These are phyloP conservation scores for Marasmarcha lunaedactyla DNA, from an alignment of 2,888 invertebrate species.

Conservation along the genomic window DNA sequence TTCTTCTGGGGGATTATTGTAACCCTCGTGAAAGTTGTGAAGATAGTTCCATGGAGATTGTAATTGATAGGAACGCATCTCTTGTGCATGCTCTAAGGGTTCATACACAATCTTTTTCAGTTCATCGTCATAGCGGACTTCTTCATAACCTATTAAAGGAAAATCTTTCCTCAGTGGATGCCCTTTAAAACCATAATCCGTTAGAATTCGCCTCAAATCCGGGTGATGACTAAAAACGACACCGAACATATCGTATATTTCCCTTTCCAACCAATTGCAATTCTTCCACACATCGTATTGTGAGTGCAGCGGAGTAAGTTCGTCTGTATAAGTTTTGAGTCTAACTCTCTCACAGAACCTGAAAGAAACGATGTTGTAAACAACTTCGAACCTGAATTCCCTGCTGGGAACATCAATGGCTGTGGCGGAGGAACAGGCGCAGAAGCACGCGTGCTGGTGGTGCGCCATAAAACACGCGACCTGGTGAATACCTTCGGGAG, in stretches of 20 bases:
- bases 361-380: constrained; percentile 38
- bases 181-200: constrained; percentile 54
- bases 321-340: constrained; percentile 55
- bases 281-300: constrained; percentile 32
- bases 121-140: constrained; percentile 56
- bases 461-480: constrained; percentile 41
- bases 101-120: constrained; percentile 55
- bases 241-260: constrained; percentile 56
- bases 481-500: constrained; percentile 41
- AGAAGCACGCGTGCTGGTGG: constrained; percentile 52
- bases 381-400: constrained; percentile 44
- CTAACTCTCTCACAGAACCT: constrained; percentile 33
- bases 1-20: constrained; percentile 24
- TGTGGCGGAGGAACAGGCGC: constrained; percentile 33
- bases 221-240: constrained; percentile 52
- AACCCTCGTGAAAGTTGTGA: constrained; percentile 45
- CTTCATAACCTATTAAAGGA: constrained; percentile 48
- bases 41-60: constrained; percentile 50
- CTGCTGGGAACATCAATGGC: constrained; percentile 53
- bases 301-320: constrained; percentile 47
- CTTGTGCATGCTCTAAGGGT: constrained; percentile 49
- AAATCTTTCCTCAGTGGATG: constrained; percentile 59
- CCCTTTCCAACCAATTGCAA: constrained; percentile 41
- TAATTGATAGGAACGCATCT: constrained; percentile 34
- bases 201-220: constrained; percentile 48